A percentile compares a stretch with the other conserved stretches of the same genome.
These are phyloP conservation scores for Autographa gamma DNA, from an alignment of 2,888 invertebrate genomes.

Conservation along the genomic window DNA sequence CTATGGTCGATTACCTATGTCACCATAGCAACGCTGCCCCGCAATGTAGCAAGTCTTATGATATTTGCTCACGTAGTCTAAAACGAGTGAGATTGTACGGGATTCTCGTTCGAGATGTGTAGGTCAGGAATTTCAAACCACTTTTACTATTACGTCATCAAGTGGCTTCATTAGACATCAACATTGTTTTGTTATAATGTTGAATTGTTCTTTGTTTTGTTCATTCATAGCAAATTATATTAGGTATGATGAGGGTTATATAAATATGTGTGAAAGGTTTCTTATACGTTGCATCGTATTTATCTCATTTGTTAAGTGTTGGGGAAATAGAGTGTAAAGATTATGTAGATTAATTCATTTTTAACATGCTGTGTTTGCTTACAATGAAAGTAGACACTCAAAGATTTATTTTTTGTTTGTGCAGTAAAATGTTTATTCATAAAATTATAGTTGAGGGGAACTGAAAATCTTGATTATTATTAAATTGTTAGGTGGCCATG, in stretches of 20 bases:
- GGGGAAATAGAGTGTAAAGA: not conserved
- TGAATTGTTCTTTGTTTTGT: not conserved
- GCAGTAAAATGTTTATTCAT: no score
- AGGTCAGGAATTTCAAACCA: conserved; percentile 4
- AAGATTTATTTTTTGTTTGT: no score
- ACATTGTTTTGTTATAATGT: not conserved
- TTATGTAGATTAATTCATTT: not conserved
- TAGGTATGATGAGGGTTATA: not conserved
- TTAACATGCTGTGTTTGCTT: not conserved
- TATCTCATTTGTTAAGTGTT: not conserved
- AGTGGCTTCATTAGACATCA: not conserved
- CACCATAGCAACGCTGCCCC: no score
- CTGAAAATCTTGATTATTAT: no score
- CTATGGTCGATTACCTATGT: no score
- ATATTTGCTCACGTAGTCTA: no score
- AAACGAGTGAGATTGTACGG: not conserved
- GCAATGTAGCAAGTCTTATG: no score
- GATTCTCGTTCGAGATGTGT: not conserved
- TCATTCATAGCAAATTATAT: conserved; percentile 1
- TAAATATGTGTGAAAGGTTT: not conserved
- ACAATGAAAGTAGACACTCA: not conserved
- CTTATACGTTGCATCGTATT: not conserved
- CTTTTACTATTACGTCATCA: not conserved
- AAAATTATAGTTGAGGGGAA: no score
- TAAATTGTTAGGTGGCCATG: no score